Percentiles rank a stretch among this genome's conserved stretches.
Evolutionary conservation across 2,113 vertebrate species (phyloP).

Genomic region (Pygoscelis antarcticus): DNA sequence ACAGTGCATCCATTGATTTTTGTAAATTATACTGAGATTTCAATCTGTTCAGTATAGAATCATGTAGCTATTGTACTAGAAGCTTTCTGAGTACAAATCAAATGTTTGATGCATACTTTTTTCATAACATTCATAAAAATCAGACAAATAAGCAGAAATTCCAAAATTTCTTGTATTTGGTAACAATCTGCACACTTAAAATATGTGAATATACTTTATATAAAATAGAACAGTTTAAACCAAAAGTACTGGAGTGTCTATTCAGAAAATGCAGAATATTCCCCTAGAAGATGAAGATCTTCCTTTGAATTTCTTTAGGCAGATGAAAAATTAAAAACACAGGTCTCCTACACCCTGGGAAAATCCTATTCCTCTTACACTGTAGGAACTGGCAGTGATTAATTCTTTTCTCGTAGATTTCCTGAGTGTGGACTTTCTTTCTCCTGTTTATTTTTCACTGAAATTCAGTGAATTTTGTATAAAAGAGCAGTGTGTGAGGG

Average conservation of each 20-base stretch:
- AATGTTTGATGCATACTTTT: accelerated
- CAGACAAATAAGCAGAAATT: not conserved
- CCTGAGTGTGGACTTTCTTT: not conserved
- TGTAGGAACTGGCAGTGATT: not conserved
- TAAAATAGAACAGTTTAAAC: not conserved
- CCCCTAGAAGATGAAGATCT: not conserved
- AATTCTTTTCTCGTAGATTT: not conserved
- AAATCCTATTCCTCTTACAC: not conserved
- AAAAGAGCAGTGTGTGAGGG: not conserved
- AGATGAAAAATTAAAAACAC: not conserved
- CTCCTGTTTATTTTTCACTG: not conserved
- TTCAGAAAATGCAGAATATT: not conserved
- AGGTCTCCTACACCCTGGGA: not conserved
- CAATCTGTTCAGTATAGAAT: not conserved
- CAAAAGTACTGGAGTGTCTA: not conserved
- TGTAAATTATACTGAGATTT: not conserved
- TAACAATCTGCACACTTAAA: not conserved
- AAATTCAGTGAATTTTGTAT: not conserved
- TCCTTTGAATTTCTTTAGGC: not conserved
- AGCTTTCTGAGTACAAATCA: not conserved
- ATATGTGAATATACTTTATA: not conserved
- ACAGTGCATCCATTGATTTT: not conserved
- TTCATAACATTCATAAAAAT: not conserved
- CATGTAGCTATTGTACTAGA: not conserved
- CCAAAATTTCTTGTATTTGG: not conserved